Conservation (phyloP, 2,888 invertebrate genomes). For the Gari tellinella region DNA sequence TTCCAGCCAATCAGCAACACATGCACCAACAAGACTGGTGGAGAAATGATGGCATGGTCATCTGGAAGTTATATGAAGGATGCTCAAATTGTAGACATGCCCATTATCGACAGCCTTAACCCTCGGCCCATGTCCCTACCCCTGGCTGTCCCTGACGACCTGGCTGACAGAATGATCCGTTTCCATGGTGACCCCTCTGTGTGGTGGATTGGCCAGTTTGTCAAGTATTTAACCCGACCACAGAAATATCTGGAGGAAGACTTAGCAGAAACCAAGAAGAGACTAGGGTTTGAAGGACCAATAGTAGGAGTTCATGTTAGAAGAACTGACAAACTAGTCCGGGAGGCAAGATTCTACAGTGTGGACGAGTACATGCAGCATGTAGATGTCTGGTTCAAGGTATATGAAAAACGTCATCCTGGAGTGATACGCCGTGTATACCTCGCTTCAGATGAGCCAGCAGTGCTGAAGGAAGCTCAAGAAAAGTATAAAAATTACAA, state of each 20-base stretch:
- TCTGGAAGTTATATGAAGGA: slow-evolving; percentile 66
- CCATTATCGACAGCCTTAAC: slow-evolving; percentile 95
- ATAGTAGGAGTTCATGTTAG: slow-evolving; percentile 92
- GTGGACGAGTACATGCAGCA: slow-evolving; percentile 98
- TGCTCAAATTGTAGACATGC: slow-evolving; percentile 93
- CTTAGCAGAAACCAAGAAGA: slow-evolving; percentile 90
- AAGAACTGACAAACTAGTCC: slow-evolving; percentile 92
- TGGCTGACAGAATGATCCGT: slow-evolving; percentile 88
- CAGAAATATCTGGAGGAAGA: slow-evolving; percentile 90
- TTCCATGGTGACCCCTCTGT: too few relatives aligned
- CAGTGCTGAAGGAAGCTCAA: slow-evolving; percentile 88
- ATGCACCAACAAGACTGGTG: slow-evolving; percentile 90
- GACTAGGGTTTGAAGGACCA: slow-evolving; percentile 92
- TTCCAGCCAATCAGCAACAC: slow-evolving; percentile 95
- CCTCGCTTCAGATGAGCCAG: slow-evolving; percentile 97
- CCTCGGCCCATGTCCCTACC: slow-evolving; percentile 93
- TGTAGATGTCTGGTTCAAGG: slow-evolving; percentile 94
- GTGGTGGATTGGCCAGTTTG: slow-evolving; percentile 99
- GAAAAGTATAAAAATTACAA: slow-evolving; percentile 88
- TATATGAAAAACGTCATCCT: slow-evolving; percentile 87
- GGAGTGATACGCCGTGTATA: slow-evolving; percentile 90
- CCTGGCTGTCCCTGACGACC: slow-evolving; percentile 95
- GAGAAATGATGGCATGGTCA: too few relatives aligned
- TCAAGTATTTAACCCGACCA: slow-evolving; percentile 94
- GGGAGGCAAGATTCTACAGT: slow-evolving; percentile 97